phyloP scores from a whole-genome alignment of 2,888 invertebrate species.

The Rhagium mordax region DNA sequence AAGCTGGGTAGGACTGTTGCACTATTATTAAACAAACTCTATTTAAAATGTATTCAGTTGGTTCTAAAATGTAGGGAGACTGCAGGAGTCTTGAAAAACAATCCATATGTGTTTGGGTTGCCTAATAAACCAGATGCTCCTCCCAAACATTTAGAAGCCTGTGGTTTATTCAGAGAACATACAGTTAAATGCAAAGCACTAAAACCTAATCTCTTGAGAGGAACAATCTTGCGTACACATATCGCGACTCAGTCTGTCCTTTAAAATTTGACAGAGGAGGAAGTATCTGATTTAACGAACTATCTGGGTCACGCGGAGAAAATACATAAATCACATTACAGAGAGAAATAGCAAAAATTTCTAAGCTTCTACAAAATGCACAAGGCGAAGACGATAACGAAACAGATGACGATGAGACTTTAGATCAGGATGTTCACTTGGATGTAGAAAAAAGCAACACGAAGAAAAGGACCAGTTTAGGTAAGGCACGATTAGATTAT shows the following conservation, averaged over 20 bases:
- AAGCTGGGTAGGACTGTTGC: constrained; percentile 2
- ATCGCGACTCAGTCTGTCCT: constrained; percentile 51
- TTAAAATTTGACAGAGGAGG: constrained; percentile 33
- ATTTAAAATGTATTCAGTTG: constrained; percentile 28
- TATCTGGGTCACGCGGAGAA: constrained; percentile 41
- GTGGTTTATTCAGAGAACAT: constrained; percentile 48
- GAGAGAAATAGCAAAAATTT: constrained; percentile 19
- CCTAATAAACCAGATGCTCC: constrained; percentile 2
- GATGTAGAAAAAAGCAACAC: no score
- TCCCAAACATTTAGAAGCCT: constrained; percentile 49
- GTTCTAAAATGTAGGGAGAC: constrained; percentile 35
- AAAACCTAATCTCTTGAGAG: constrained; percentile 48
- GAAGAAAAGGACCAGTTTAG: no score
- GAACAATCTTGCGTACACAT: constrained; percentile 53
- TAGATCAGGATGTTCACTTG: no score
- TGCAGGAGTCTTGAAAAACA: constrained; percentile 26
- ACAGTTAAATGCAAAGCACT: constrained; percentile 53
- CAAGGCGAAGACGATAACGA: background rate
- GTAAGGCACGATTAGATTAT: no score
- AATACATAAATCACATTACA: constrained; percentile 40
- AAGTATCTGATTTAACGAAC: constrained; percentile 38
- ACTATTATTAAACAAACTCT: constrained; percentile 1
- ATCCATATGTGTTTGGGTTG: constrained; percentile 40
- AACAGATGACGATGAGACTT: background rate
- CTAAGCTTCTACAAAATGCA: background rate